Conservation (phyloP, 2,888 invertebrate genomes). For the Clepsis dumicolana region DNA sequence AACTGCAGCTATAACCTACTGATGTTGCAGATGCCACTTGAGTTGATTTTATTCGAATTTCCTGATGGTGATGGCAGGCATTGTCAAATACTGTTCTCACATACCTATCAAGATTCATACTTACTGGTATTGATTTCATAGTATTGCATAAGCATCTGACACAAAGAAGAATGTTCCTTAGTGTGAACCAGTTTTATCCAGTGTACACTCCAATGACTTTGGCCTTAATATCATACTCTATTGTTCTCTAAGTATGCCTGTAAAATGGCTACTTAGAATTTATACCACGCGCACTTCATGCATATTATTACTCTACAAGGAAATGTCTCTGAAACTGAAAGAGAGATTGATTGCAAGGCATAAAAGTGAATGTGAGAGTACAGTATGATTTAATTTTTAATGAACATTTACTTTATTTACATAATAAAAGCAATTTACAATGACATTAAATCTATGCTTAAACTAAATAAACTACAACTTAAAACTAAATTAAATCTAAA, state of each 20-base stretch:
- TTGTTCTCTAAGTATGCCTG: constrained; percentile 42
- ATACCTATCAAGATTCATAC: background rate
- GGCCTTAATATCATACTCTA: constrained; percentile 44
- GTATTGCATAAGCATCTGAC: constrained; percentile 61
- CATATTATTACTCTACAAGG: constrained; percentile 14
- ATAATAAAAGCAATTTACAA: too few relatives aligned
- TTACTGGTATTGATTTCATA: constrained; percentile 58
- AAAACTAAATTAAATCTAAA: too few relatives aligned
- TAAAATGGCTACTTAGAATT: constrained; percentile 31
- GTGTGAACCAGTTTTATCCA: constrained; percentile 51
- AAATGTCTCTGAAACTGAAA: constrained; percentile 18
- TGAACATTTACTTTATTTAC: too few relatives aligned
- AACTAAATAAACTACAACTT: too few relatives aligned
- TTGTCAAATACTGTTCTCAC: background rate
- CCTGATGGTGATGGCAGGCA: too few relatives aligned
- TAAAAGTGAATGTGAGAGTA: too few relatives aligned
- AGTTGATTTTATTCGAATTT: background rate
- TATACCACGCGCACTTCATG: constrained; percentile 23
- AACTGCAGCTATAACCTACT: background rate
- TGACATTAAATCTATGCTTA: too few relatives aligned
- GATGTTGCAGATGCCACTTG: background rate
- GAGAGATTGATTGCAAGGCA: background rate
- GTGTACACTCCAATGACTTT: constrained; percentile 47
- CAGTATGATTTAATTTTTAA: too few relatives aligned
- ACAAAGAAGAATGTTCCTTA: constrained; percentile 48